These are phyloP conservation scores for Drosophila demipolita DNA, from an alignment of 2,888 invertebrate species.

Conservation along the genomic window DNA sequence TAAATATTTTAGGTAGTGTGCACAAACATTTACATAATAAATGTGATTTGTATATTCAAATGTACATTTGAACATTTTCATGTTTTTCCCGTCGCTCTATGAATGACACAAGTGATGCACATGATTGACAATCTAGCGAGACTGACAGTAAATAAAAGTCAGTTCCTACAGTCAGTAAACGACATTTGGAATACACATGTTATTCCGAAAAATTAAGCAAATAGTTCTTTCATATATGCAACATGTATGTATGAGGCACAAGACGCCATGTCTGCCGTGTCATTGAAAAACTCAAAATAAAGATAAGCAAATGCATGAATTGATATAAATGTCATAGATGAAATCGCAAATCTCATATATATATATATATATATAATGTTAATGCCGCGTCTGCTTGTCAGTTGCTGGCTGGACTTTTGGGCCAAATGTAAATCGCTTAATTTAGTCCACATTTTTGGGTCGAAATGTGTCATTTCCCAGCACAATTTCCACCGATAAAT, in stretches of 20 bases:
- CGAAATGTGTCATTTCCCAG: constrained; percentile 32
- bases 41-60: constrained; percentile 2
- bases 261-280: constrained; percentile 7
- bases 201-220: constrained; percentile 66
- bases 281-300: constrained; percentile 5
- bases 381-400: constrained; percentile 32
- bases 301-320: constrained; percentile 29
- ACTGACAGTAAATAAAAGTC: constrained; percentile 37
- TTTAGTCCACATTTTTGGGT: constrained; percentile 40
- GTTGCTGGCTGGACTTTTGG: constrained; percentile 30
- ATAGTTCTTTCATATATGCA: constrained; percentile 9
- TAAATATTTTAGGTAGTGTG: constrained; percentile 29
- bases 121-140: constrained; percentile 71
- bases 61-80: constrained; percentile 24
- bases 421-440: constrained; percentile 50
- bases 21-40: not conserved
- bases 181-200: constrained; percentile 55
- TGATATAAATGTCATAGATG: constrained; percentile 46
- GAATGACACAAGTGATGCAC: constrained; percentile 67
- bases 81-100: constrained; percentile 21
- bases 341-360: not conserved
- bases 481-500: constrained; percentile 6
- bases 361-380: not conserved
- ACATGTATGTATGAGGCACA: not conserved
- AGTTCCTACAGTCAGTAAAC: constrained; percentile 40